phyloP scores from a whole-genome alignment of 2,888 invertebrate species.

The Peribatodes rhomboidaria region DNA sequence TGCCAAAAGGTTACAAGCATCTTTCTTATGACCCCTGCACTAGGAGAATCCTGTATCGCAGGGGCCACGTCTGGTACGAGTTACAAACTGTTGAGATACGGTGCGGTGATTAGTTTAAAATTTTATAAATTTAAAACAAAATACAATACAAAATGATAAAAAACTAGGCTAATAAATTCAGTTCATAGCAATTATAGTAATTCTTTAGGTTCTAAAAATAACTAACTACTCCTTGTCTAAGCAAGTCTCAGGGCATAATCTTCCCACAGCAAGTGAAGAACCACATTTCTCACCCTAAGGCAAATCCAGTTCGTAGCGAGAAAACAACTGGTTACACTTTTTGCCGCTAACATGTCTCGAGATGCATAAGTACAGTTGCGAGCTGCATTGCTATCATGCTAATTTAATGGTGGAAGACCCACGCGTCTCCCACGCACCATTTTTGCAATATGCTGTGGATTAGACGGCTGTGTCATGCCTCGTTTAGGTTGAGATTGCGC shows the following conservation, averaged over 20 bases:
- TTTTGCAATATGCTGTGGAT: constrained; percentile 42
- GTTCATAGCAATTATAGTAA: too few relatives aligned
- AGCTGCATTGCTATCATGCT: constrained; percentile 33
- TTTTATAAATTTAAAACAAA: too few relatives aligned
- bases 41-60: too few relatives aligned
- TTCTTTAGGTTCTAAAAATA: too few relatives aligned
- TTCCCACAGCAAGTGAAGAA: not conserved
- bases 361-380: constrained; percentile 33
- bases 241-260: not conserved
- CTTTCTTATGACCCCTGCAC: too few relatives aligned
- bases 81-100: too few relatives aligned
- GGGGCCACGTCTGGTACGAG: too few relatives aligned
- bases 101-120: too few relatives aligned
- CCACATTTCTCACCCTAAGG: not conserved
- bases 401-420: constrained; percentile 49
- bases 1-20: too few relatives aligned
- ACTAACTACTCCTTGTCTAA: too few relatives aligned
- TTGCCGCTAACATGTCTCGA: constrained; percentile 10
- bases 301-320: not conserved
- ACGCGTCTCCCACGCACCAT: constrained; percentile 61
- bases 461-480: constrained; percentile 36
- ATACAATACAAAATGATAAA: too few relatives aligned
- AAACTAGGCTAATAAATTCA: too few relatives aligned
- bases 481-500: constrained; percentile 38
- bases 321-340: constrained; percentile 17